Base-by-base conservation (phyloP, 2,888 invertebrate species). In the Phytoseiulus persimilis region DNA sequence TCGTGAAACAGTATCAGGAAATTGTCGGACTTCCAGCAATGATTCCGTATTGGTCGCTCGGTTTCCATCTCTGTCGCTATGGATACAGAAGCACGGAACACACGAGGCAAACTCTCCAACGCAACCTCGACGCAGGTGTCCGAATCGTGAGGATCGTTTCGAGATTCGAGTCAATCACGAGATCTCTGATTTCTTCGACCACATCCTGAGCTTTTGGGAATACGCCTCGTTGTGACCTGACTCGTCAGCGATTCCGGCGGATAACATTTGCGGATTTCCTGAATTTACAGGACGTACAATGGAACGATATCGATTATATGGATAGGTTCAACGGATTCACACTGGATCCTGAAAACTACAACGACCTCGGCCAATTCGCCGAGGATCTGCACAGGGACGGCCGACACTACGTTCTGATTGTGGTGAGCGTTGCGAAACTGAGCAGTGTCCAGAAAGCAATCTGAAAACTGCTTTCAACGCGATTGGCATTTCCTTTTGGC, bases 1-100 rank as follows among this genome's bases (percentile, higher is more conserved):
- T 46, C 14, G 92, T 46, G 46, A 46, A 46, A 14, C 46, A 46
- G 46, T 96, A 95, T 92, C 94, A 95, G 0, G 94, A 94, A 90
- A 92, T 96, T 5, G 94, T 97, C 23, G 96, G 96, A 0, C 93
- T 94, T 90, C 96, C 97, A 0, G 94, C 94, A 92, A 94, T 97
- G 94, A 97, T 97, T 0, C 96, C 97, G 0, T 96, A 96, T 92
- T 97, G 97, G 97, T 94, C 95, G 0, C 94, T 97, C 0, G 97
- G 97, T 0, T 97, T 96, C 93, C 97, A 97, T 93, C 93, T 97
- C 45, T 96, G 96, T 94, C 90, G 92, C 32, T 92, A 91, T 92
- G 95, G 95, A 32, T 96, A 96, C 92, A 94, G 94, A 90, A 94
- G 94, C 32, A 92, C 95, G 90, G 95, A 95, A 90, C 93, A 94